phyloP scores from a whole-genome alignment of 2,797 vertebrate species.

The Hippoglossus hippoglossus region DNA sequence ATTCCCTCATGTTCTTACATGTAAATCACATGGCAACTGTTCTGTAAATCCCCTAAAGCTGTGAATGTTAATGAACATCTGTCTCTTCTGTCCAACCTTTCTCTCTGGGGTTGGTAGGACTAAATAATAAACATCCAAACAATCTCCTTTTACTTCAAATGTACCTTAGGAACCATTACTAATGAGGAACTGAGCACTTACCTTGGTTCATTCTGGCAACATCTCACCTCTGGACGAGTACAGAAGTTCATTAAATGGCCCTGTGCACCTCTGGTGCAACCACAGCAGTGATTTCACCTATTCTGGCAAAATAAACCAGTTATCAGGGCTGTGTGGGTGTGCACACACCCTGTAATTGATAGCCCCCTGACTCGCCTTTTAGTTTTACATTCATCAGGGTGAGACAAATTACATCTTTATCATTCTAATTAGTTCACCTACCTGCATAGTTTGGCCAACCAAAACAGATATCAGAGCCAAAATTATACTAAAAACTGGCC shows the following conservation, averaged over 20 bases:
- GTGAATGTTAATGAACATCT: constrained; percentile 25
- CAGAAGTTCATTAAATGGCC: not conserved
- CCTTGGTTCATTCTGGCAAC: not conserved
- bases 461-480: not conserved
- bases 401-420: constrained; percentile 32
- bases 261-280: not conserved
- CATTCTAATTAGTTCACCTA: constrained; percentile 13
- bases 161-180: not conserved
- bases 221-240: too few species aligned
- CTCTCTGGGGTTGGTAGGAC: not conserved
- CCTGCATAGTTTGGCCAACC: not conserved
- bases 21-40: not conserved
- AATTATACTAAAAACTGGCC: not conserved
- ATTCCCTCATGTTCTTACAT: not conserved
- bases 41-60: constrained; percentile 19
- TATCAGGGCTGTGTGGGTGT: constrained; percentile 20
- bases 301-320: constrained; percentile 2
- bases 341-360: constrained; percentile 15
- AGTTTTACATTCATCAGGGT: not conserved
- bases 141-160: not conserved
- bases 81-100: constrained; percentile 10
- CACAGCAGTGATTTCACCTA: constrained; percentile 11
- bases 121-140: constrained; percentile 19
- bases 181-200: not conserved
- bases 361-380: constrained; percentile 8